Conservation (phyloP, 2,888 invertebrate species). For the Synanthedon andrenaeformis region DNA sequence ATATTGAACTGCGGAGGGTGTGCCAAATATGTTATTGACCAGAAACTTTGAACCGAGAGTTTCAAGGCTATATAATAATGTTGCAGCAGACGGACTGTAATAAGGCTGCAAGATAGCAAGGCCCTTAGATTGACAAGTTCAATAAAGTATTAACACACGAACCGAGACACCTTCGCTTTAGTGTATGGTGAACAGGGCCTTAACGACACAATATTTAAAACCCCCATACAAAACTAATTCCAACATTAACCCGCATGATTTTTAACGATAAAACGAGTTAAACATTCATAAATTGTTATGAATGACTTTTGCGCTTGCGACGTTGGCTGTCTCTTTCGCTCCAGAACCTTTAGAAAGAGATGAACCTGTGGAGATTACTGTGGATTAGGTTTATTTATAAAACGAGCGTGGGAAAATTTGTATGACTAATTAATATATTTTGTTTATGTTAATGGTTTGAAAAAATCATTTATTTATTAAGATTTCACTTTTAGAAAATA, state of each 20-base stretch:
- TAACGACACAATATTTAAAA: neutral
- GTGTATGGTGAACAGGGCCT: too few species aligned
- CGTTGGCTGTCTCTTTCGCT: neutral
- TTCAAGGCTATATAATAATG: too few species aligned
- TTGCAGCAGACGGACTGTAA: too few species aligned
- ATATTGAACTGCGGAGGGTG: neutral
- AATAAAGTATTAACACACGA: too few species aligned
- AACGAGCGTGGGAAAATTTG: neutral
- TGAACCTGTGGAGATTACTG: conserved; percentile 10
- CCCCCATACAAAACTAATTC: neutral
- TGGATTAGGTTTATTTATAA: conserved; percentile 3
- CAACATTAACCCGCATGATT: conserved; percentile 9
- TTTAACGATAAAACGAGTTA: conserved; percentile 21
- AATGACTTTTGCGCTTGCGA: conserved; percentile 13
- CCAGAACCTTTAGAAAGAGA: conserved; percentile 6
- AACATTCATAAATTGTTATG: conserved; percentile 30
- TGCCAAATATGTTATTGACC: neutral
- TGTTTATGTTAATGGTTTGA: neutral
- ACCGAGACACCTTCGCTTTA: too few species aligned
- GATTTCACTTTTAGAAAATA: too few species aligned
- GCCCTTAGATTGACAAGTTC: too few species aligned
- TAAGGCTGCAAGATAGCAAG: too few species aligned
- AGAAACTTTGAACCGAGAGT: too few species aligned
- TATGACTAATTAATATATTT: conserved; percentile 4
- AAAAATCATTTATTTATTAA: too few species aligned